Evolutionary conservation across 37 sponge, comb jelly and placozoan genomes (phyloP), one percentile per base, ranked within the genome.

Genomic region (Agelas oroides): DNA sequence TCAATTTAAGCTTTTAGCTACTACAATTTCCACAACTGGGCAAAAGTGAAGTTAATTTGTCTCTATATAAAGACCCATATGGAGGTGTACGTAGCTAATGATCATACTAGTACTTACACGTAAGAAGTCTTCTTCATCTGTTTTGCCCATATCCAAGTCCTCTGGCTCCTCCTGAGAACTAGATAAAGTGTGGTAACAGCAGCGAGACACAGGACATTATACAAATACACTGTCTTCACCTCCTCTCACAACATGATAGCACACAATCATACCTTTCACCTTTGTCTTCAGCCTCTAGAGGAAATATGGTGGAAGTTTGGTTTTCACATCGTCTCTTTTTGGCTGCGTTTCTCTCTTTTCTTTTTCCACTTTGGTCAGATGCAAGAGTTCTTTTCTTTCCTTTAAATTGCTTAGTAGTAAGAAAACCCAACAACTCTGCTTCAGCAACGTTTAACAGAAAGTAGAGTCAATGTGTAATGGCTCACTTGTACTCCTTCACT

Each of bases 321-420:
- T 8, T 46, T 46, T 46, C 46, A 12, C 3, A 8, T 8, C 46
- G 20, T 32, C 59, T 55, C 38, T 20, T 16, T 20, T 46, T 46
- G 6, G 8, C 8, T 12, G 46, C 46, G 3, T 46, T 46, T 46
- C 46, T 8, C 46, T 46, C 46, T 46, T 3, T 3, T 46, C 8
- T 46, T 3, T 8, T 8, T 46, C 46, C 54, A 36, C 20, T 31
- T 56, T 23, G 34, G 5, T 34, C n/a, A 27, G n/a, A 56, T 20
- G 59, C 32, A 25, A 55, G 46, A 37, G 34, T 80, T 57, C 38
- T 80, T 70, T 79, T 79, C 38, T 37, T 62, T 20, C 27, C 70
- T 8, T 46, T 46, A 8, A 8, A 46, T 46, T 46, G 3, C 21
- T 35, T 32, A 31, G 14, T 5, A 69, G 2, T 33, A 69, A 34